phyloP scores from a whole-genome alignment of 2,113 vertebrate species.

The Hepsetus odoe region DNA sequence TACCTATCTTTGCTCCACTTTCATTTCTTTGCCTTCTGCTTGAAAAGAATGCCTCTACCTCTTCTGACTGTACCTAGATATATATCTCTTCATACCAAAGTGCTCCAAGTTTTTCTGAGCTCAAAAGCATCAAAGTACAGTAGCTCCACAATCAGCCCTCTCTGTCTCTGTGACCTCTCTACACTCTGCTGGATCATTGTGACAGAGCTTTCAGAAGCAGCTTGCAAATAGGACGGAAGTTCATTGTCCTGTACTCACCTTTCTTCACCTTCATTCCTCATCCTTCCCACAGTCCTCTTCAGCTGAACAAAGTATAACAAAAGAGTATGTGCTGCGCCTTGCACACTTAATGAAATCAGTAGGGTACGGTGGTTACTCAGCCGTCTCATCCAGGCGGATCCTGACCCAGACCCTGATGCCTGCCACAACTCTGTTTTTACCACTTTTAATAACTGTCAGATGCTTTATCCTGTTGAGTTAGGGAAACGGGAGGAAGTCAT shows the following conservation, averaged over 20 bases:
- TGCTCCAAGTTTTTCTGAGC: not conserved
- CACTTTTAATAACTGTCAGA: slow-evolving; percentile 9
- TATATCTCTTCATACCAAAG: not conserved
- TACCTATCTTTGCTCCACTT: not conserved
- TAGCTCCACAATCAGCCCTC: not conserved
- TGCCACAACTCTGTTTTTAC: not conserved
- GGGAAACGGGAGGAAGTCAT: slow-evolving; percentile 3
- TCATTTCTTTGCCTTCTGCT: not conserved
- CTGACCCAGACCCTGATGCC: not conserved
- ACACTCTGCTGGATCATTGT: not conserved
- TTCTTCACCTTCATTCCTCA: not conserved
- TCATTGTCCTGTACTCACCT: not conserved
- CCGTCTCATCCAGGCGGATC: not conserved
- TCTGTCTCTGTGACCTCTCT: not conserved
- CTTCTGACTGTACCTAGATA: not conserved
- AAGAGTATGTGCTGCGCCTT: not conserved
- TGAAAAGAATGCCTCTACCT: not conserved
- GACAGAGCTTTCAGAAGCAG: not conserved
- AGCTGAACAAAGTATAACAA: not conserved
- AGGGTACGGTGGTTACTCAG: not conserved
- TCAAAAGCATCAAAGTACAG: not conserved
- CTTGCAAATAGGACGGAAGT: not conserved
- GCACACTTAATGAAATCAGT: not conserved
- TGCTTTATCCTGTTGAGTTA: not conserved
- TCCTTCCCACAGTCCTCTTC: not conserved